Percentiles rank a stretch among this genome's conserved stretches.
These are phyloP conservation scores for Otolemur garnettii DNA, from an alignment of 2,113 vertebrate genomes.

Conservation along the genomic window DNA sequence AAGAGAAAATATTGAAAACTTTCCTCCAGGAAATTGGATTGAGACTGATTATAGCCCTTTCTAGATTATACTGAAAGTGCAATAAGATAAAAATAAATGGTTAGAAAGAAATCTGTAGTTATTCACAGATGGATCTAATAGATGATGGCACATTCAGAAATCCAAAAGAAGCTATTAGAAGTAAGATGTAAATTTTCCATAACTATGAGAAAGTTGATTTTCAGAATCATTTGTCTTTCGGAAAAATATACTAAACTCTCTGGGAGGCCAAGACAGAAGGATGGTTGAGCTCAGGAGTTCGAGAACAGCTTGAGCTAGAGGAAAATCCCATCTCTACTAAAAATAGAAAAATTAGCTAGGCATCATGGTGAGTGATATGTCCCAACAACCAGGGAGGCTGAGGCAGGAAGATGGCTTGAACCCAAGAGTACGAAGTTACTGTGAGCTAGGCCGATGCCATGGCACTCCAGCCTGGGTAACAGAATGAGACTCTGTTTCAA, in stretches of 20 bases:
- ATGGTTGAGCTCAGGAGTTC: too few species aligned
- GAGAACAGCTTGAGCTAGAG: too few species aligned
- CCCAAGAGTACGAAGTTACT: too few species aligned
- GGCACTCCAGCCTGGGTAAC: too few species aligned
- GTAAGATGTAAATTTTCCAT: background rate
- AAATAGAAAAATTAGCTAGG: too few species aligned
- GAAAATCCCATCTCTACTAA: too few species aligned
- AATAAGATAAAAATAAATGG: background rate
- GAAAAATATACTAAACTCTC: background rate
- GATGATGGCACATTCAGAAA: background rate
- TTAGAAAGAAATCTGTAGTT: background rate
- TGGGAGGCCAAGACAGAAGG: too few species aligned
- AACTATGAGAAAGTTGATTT: background rate
- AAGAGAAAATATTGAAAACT: constrained; percentile 8
- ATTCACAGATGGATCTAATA: background rate
- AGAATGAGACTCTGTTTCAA: too few species aligned
- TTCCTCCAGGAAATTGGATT: background rate
- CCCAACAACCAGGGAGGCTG: too few species aligned
- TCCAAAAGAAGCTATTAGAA: background rate
- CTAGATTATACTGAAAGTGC: background rate
- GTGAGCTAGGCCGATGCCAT: too few species aligned
- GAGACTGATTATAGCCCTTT: background rate
- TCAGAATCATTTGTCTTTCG: background rate
- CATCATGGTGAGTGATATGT: too few species aligned
- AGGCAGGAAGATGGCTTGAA: too few species aligned